phyloP scores from a whole-genome alignment of 1,140 invertebrate genomes.

The Heliconius eleuchia region DNA sequence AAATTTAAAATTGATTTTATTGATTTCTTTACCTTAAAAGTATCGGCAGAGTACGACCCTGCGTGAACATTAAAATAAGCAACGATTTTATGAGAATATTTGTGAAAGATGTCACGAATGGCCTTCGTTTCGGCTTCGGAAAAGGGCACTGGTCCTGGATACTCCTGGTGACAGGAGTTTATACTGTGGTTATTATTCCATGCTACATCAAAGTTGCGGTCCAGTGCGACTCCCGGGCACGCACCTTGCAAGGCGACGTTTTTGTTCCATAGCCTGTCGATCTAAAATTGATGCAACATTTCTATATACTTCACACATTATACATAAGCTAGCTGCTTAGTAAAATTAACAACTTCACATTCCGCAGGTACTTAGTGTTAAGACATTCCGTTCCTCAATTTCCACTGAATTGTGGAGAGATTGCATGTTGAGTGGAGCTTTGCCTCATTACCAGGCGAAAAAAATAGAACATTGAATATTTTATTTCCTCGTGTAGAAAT shows the following conservation, averaged over 20 bases:
- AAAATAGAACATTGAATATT: too few species aligned
- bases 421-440: too few species aligned
- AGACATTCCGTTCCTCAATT: too few species aligned
- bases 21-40: slow-evolving; percentile 50
- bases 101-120: slow-evolving; percentile 78
- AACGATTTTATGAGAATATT: slow-evolving; percentile 62
- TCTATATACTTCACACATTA: not conserved
- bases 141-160: slow-evolving; percentile 86
- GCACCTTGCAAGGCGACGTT: slow-evolving; percentile 77
- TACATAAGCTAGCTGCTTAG: not conserved
- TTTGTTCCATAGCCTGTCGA: slow-evolving; percentile 81
- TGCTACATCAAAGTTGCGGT: slow-evolving; percentile 85
- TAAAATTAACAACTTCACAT: not conserved
- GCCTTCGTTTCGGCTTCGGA: slow-evolving; percentile 88
- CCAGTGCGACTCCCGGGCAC: slow-evolving; percentile 83
- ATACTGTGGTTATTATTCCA: slow-evolving; percentile 83
- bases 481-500: too few species aligned
- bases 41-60: slow-evolving; percentile 36
- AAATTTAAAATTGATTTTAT: too few species aligned
- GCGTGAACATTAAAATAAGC: slow-evolving; percentile 65
- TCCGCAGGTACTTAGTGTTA: too few species aligned
- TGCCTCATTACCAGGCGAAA: too few species aligned
- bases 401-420: too few species aligned
- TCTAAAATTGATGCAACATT: not conserved
- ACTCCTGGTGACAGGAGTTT: slow-evolving; percentile 86